Base-by-base conservation (phyloP, 1,140 invertebrate species). In the Eciton burchellii region DNA sequence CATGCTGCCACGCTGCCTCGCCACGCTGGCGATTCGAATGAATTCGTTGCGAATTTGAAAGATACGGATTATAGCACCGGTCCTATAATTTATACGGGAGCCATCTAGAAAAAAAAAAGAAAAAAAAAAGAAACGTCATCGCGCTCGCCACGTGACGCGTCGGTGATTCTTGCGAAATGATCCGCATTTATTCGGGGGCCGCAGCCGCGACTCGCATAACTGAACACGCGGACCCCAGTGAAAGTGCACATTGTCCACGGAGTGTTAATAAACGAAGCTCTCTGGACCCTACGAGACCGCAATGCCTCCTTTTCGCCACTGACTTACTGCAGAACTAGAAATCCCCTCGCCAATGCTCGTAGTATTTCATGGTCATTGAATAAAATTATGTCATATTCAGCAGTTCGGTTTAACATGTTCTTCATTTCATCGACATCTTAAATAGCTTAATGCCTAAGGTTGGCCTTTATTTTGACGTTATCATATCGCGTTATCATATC, bases 261-360 rank as follows among this genome's bases (percentile, higher is more conserved):
- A 56, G 62, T 57, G 83, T 63, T 84, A 85, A 85, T 82, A 59
- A 85, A 86, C 57, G 84, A 82, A 84, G 56, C 63, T 72, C 49
- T 72, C 26, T 16, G 41, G 9, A 26, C 16, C 35, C 35, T 35
- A n/a, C 35, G 35, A 29, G 24, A 54, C 21, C 16, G 71, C 26
- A 79, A 72, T 71, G 54, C 16, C 54, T 52, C 21, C 19, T 35
- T 21, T 47, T 47, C 68, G 16, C 26, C 73, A 1, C 35, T 11
- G 16, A 45, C 43, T 57, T 70, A 70, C 43, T 59, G 29, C n/a
- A 19, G 5, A 45, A 29, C 19, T 12, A 59, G 41, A 66, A 76
- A 16, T 57, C 12, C 16, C 19, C 16, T 9, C 57, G 59, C 6
- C 26, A 11, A 45, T 16, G 2, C 52, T 43, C 14, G 11, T 16